phyloP scores from a whole-genome alignment of 2,888 invertebrate species.

The Diogma glabrata region DNA sequence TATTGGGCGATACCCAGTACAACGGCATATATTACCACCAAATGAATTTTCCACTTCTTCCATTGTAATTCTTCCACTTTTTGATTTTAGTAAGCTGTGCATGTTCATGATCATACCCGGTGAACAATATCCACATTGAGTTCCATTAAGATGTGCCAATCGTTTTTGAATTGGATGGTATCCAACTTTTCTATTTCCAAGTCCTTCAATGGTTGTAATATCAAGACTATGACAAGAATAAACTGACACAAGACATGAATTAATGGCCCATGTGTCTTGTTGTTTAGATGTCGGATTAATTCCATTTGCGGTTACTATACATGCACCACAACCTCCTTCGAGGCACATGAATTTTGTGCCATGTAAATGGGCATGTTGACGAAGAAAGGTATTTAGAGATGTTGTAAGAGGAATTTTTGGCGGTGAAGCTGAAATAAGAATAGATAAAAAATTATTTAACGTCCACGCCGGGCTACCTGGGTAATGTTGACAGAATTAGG shows the following conservation, averaged over 20 bases:
- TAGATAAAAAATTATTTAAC: too few species aligned
- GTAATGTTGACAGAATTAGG: too few species aligned
- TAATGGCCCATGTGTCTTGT: not conserved
- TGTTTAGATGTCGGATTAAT: conserved; percentile 19
- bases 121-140: conserved; percentile 57
- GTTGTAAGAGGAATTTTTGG: conserved; percentile 30
- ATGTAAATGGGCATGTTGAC: conserved; percentile 38
- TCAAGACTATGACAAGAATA: conserved; percentile 48
- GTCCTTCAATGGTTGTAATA: conserved; percentile 53
- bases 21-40: conserved; percentile 2
- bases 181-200: conserved; percentile 46
- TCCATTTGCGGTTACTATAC: conserved; percentile 37
- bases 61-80: conserved; percentile 24
- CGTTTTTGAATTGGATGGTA: conserved; percentile 50
- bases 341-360: conserved; percentile 49
- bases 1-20: conserved; percentile 32
- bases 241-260: conserved; percentile 15
- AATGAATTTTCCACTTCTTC: conserved; percentile 3
- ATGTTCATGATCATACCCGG: conserved; percentile 45
- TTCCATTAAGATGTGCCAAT: conserved; percentile 47
- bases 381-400: conserved; percentile 41
- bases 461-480: too few species aligned
- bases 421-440: too few species aligned
- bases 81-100: conserved; percentile 19
- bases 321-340: conserved; percentile 51